These are phyloP conservation scores for Zaprionus camerounensis DNA, from an alignment of 1,140 invertebrate species.

Conservation along the genomic window DNA sequence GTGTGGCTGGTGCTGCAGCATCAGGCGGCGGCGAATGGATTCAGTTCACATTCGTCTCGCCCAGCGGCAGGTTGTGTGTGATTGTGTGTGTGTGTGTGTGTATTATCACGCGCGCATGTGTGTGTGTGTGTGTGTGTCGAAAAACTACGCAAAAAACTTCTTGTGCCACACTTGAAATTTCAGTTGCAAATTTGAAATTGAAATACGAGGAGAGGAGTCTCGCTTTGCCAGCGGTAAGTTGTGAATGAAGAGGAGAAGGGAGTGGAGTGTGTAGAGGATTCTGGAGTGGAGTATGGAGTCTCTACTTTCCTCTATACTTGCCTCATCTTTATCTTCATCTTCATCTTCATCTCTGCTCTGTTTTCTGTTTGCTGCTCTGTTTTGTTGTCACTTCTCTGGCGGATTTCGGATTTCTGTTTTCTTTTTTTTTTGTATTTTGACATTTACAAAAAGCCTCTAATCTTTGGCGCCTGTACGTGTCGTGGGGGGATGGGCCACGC, in stretches of 20 bases:
- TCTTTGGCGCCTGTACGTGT: slow-evolving; percentile 3
- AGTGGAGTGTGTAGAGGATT: background rate
- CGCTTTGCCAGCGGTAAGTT: background rate
- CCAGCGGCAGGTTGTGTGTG: slow-evolving; percentile 40
- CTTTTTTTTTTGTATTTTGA: background rate
- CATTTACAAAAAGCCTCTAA: slow-evolving; percentile 12
- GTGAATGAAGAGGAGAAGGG: background rate
- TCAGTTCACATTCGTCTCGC: slow-evolving; percentile 49
- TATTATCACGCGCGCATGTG: background rate
- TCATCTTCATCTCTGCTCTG: background rate
- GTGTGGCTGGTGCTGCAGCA: slow-evolving; percentile 30
- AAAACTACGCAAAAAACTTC: slow-evolving; percentile 2
- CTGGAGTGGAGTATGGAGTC: no score
- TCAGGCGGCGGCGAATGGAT: slow-evolving; percentile 7
- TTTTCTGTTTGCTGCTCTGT: background rate
- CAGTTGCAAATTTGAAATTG: slow-evolving; percentile 37
- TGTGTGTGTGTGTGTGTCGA: background rate
- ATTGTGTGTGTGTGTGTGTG: background rate
- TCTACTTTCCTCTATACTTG: no score
- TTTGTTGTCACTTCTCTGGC: background rate
- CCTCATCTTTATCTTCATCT: background rate
- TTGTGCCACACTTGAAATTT: slow-evolving; percentile 10
- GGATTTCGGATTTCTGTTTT: background rate
- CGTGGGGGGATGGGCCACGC: background rate
- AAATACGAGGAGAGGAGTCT: background rate